Conservation (phyloP, 1,140 invertebrate species). For the Apis dorsata region DNA sequence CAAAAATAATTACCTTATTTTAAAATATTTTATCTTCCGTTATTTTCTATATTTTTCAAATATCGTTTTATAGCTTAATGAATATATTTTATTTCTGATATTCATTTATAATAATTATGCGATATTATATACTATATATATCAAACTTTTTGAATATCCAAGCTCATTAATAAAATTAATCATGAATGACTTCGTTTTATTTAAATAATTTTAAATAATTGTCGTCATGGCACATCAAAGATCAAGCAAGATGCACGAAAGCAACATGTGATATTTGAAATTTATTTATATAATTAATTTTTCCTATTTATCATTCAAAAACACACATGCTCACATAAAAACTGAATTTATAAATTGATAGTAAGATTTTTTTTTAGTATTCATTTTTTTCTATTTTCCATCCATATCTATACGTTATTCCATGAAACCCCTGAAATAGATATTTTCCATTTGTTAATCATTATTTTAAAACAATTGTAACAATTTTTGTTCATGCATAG, state of each 20-base stretch:
- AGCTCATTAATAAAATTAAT: neutral
- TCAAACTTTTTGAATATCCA: too few species aligned
- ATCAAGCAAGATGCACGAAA: neutral
- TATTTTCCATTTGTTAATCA: neutral
- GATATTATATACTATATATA: neutral
- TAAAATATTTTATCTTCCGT: neutral
- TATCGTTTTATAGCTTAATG: neutral
- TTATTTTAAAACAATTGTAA: neutral
- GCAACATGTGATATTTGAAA: neutral
- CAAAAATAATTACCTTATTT: neutral
- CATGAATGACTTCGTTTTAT: neutral
- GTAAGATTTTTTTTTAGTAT: too few species aligned
- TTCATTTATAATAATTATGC: neutral
- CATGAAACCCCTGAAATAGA: neutral
- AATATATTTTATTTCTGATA: neutral
- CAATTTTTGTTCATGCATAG: neutral
- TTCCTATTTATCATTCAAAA: too few species aligned
- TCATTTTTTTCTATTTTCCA: neutral
- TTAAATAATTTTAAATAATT: neutral
- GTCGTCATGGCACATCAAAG: slow-evolving; percentile 19
- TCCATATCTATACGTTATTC: neutral
- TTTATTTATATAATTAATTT: neutral
- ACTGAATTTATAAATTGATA: neutral
- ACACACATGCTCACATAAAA: neutral
- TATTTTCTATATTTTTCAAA: neutral